These are phyloP conservation scores for Caenorhabditis sp. DNA, from an alignment of 2,888 invertebrate genomes.

Conservation along the genomic window DNA sequence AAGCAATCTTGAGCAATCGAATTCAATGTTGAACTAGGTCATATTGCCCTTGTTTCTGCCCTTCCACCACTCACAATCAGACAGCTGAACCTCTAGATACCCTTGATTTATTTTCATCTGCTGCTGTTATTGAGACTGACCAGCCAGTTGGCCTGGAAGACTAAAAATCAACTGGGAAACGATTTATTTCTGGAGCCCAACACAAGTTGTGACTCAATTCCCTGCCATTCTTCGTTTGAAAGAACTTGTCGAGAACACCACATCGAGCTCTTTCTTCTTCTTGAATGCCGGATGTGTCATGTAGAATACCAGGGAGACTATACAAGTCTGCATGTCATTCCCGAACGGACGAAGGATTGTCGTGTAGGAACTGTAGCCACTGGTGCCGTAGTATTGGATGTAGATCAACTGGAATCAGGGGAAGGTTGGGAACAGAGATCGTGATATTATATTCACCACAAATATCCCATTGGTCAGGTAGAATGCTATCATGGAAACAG, in stretches of 20 bases:
- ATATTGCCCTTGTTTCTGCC: no score
- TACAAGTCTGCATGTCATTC: constrained; percentile 43
- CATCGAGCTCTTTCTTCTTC: not conserved
- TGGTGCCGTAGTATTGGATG: constrained; percentile 42
- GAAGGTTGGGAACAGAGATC: not conserved
- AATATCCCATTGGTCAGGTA: constrained; percentile 36
- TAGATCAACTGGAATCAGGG: constrained; percentile 26
- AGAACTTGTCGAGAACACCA: constrained; percentile 34
- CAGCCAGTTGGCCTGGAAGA: no score
- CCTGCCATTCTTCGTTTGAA: constrained; percentile 4
- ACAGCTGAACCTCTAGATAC: no score
- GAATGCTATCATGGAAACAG: constrained; percentile 33
- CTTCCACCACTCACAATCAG: no score
- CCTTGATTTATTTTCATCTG: no score
- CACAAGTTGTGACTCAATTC: not conserved
- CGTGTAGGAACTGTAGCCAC: constrained; percentile 21
- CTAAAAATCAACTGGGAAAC: no score
- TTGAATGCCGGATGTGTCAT: constrained; percentile 40
- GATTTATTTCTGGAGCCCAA: not conserved
- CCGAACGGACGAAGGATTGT: constrained; percentile 28
- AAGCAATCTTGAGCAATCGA: no score
- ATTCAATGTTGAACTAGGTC: no score
- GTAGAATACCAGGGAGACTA: constrained; percentile 44
- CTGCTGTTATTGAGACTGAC: no score
- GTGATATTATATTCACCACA: constrained; percentile 4